Conservation (phyloP, 2,113 vertebrate genomes). For the Neogobius melanostomus region DNA sequence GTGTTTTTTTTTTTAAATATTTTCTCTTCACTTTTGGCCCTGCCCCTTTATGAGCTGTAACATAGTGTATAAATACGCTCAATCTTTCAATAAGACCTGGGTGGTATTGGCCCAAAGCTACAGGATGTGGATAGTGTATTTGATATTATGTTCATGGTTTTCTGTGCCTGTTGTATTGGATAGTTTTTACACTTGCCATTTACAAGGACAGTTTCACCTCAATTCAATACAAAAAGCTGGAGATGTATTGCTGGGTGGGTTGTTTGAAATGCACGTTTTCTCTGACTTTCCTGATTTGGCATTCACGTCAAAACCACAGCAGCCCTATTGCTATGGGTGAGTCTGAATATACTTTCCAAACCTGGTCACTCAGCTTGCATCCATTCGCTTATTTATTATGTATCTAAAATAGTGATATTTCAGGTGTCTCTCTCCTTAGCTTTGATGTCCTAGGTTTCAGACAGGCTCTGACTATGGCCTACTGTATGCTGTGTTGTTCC, state of each 20-base stretch:
- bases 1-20: neutral
- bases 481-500: too few species aligned
- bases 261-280: constrained; percentile 44
- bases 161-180: constrained; percentile 2
- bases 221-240: constrained; percentile 50
- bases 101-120: constrained; percentile 3
- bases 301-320: constrained; percentile 40
- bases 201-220: constrained; percentile 41
- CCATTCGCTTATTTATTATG: neutral
- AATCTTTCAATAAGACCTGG: neutral
- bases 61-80: constrained; percentile 2
- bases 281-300: constrained; percentile 38
- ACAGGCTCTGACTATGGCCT: constrained; percentile 61
- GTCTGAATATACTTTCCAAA: constrained; percentile 3
- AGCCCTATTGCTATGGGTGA: constrained; percentile 46
- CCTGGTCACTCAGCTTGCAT: neutral
- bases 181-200: constrained; percentile 21
- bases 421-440: constrained; percentile 2
- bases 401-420: neutral
- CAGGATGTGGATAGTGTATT: constrained; percentile 19
- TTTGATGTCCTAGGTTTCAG: constrained; percentile 57
- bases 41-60: constrained; percentile 7
- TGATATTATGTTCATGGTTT: neutral
- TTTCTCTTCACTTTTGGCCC: neutral
- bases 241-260: constrained; percentile 52